A percentile compares a stretch with the other conserved stretches of the same genome.
These are phyloP conservation scores for Sympetrum striolatum DNA, from an alignment of 2,888 invertebrate species.

Conservation along the genomic window DNA sequence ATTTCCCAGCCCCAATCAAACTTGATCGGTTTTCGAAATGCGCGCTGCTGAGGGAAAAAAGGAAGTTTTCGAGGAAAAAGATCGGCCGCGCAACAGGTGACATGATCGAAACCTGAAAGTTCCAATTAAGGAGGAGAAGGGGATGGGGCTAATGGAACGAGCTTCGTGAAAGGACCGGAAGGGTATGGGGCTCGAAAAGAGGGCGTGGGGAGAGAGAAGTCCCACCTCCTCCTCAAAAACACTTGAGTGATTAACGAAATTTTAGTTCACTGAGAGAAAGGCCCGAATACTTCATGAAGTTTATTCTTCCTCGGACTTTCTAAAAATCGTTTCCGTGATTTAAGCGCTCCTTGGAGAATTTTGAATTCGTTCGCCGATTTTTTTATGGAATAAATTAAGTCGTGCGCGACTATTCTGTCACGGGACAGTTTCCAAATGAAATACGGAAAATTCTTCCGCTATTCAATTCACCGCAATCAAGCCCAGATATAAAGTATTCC, in stretches of 20 bases:
- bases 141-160: neutral
- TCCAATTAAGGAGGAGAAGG: neutral
- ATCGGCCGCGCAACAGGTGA: neutral
- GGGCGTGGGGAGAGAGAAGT: neutral
- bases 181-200: neutral
- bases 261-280: neutral
- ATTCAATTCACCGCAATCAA: too few species aligned
- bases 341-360: neutral
- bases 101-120: neutral
- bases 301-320: neutral
- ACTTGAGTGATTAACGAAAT: neutral
- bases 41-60: neutral
- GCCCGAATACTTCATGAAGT: neutral
- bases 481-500: too few species aligned
- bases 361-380: neutral
- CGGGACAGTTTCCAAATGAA: too few species aligned
- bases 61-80: too few species aligned
- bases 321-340: neutral
- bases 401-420: too few species aligned
- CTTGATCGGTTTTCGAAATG: neutral
- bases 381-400: neutral
- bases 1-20: neutral
- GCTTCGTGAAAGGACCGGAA: neutral
- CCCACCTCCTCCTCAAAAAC: neutral
- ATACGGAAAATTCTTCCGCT: too few species aligned